Base-by-base conservation (phyloP, 2,888 invertebrate genomes). In the Pelosia muscerda region DNA sequence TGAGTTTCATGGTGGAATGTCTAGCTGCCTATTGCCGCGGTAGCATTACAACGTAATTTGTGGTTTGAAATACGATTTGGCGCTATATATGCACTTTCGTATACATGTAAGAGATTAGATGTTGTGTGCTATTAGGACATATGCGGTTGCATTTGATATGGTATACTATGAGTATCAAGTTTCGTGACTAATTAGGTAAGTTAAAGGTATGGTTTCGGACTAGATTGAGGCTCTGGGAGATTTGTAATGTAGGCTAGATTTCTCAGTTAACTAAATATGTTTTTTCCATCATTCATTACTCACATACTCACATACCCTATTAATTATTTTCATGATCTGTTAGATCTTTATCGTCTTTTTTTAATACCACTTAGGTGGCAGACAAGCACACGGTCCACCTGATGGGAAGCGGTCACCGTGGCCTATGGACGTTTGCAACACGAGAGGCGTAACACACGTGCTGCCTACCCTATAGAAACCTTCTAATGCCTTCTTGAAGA, bases 1-100 rank as follows among this genome's bases (percentile, higher is more conserved):
- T 72, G 78, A 77, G 80, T 77, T 79, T 68, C 71, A 58, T 63
- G 63, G 56, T 63, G 73, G 71, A 66, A 74, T 77, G 65, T 69
- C 69, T 71, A 62, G 66, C n/a, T 63, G 31, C 31, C 31, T 63
- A 63, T 53, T 71, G 66, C 49, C 57, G 63, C 31, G 64, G 60
- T 71, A 63, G 65, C 63, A 72, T 73, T 69, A 56, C 53, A 67
- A 54, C 15, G 66, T 72, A 79, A 77, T 77, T 77, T 77, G 78
- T 57, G 74, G 79, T 75, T 55, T 56, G 23, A 25, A 25, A 49
- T 55, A 34, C 53, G 34, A 58, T 58, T 67, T 25, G 38, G 22
- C 4, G 53, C 15, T 28, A 31, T 26, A 31, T 26, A 31, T 60
- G 22, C 15, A 42, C 34, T n/a, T 34, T 49, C n/a, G 49, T 49